Percentiles rank a stretch among this genome's conserved stretches.
These are phyloP conservation scores for Lithophane semibrunnea DNA, from an alignment of 2,888 invertebrate species.

Conservation along the genomic window DNA sequence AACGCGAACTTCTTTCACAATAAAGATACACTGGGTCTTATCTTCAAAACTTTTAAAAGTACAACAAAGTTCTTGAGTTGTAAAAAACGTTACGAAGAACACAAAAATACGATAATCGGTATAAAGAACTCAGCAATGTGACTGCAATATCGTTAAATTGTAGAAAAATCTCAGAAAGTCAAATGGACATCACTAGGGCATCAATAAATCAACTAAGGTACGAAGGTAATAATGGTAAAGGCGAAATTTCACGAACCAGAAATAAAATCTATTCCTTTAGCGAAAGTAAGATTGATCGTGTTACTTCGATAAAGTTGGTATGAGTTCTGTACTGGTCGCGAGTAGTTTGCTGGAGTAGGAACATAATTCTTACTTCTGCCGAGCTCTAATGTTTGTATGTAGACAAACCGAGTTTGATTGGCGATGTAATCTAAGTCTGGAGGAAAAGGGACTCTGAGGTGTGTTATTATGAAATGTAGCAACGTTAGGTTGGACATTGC, in stretches of 20 bases:
- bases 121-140: constrained; percentile 21
- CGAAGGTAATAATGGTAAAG: constrained; percentile 75
- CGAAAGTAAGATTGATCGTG: constrained; percentile 87
- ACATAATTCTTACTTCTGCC: constrained; percentile 41
- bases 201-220: constrained; percentile 69
- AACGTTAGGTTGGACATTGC: not conserved
- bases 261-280: constrained; percentile 83
- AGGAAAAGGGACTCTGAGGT: not conserved
- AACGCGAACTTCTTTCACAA: constrained; percentile 39
- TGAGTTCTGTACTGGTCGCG: constrained; percentile 57
- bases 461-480: not conserved
- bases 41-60: constrained; percentile 33
- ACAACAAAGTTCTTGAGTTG: constrained; percentile 32
- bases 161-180: constrained; percentile 13
- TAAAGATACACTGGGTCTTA: constrained; percentile 43
- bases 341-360: constrained; percentile 42
- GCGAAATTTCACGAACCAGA: constrained; percentile 71
- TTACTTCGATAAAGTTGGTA: constrained; percentile 81
- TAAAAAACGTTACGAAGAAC: constrained; percentile 26
- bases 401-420: constrained; percentile 9
- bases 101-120: constrained; percentile 2
- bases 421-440: constrained; percentile 15
- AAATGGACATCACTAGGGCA: constrained; percentile 49
- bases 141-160: constrained; percentile 6
- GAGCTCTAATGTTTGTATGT: constrained; percentile 22